phyloP scores from a whole-genome alignment of 2,888 invertebrate genomes.

The Nasonovia ribisnigri region DNA sequence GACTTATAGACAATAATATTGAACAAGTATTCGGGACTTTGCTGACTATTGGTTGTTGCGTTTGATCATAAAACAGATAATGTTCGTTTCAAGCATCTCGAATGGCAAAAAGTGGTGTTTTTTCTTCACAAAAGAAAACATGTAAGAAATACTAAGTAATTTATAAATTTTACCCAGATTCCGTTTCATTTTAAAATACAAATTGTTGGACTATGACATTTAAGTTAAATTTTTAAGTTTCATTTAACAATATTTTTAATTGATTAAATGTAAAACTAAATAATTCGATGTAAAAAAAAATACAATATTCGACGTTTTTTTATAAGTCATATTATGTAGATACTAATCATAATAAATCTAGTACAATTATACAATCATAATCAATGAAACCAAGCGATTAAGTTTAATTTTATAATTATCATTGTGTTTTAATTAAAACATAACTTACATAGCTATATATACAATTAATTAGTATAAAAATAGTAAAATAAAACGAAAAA shows the following conservation, averaged over 20 bases:
- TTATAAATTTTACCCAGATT: slow-evolving; percentile 6
- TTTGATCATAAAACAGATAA: slow-evolving; percentile 49
- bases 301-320: not conserved
- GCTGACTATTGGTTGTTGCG: slow-evolving; percentile 30
- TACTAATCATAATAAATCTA: not conserved
- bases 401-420: not conserved
- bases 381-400: not conserved
- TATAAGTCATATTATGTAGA: not conserved
- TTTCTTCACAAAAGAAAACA: slow-evolving; percentile 2
- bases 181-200: not conserved
- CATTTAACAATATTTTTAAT: not conserved
- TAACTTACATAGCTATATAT: not conserved
- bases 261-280: not conserved
- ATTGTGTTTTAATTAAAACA: not conserved
- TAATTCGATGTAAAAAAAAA: not conserved
- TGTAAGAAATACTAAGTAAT: slow-evolving; percentile 44
- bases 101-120: slow-evolving; percentile 29
- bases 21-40: slow-evolving; percentile 20
- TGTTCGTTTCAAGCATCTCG: slow-evolving; percentile 28
- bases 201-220: slow-evolving; percentile 18
- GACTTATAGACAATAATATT: slow-evolving; percentile 11
- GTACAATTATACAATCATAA: not conserved
- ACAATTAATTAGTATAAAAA: not conserved
- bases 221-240: not conserved
- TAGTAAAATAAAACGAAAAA: not conserved